Evolutionary conservation across 1,140 invertebrate genomes (phyloP).

Genomic region (Drosophila sproati): DNA sequence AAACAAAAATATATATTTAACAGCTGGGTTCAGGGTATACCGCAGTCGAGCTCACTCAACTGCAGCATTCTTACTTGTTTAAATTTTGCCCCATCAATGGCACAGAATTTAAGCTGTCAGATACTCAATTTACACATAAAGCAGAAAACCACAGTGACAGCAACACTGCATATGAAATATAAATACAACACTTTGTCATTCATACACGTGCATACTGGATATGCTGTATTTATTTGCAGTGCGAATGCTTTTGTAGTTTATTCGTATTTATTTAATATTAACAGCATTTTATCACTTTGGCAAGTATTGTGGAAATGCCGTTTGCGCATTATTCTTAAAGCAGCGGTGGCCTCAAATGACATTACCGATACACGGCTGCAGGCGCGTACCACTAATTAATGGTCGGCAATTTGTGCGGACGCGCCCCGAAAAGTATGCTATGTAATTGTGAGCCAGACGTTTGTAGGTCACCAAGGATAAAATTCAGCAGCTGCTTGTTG

Average conservation of each 20-base stretch:
- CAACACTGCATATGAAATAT: constrained; percentile 40
- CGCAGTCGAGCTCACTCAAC: too few species aligned
- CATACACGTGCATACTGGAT: neutral
- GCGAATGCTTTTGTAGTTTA: neutral
- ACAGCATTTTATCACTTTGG: constrained; percentile 31
- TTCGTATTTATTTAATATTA: constrained; percentile 42
- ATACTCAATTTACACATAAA: constrained; percentile 27
- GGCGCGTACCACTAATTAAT: constrained; percentile 71
- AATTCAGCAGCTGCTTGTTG: constrained; percentile 4
- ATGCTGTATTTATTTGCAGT: neutral
- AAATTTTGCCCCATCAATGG: neutral
- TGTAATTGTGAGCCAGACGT: constrained; percentile 41
- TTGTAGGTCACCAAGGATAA: constrained; percentile 69
- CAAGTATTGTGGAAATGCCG: constrained; percentile 8
- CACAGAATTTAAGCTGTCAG: neutral
- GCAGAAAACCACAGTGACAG: constrained; percentile 22
- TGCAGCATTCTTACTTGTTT: neutral
- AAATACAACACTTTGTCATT: constrained; percentile 45
- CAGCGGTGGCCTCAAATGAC: constrained; percentile 50
- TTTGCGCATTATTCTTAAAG: constrained; percentile 56
- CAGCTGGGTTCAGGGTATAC: too few species aligned
- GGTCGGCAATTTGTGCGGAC: constrained; percentile 64
- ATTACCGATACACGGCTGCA: constrained; percentile 19
- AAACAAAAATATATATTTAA: too few species aligned
- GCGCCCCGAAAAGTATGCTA: constrained; percentile 63